Evolutionary conservation across 2,113 vertebrate species (phyloP), one percentile per base, ranked within the genome.

Genomic region (Amphiprion percula): DNA sequence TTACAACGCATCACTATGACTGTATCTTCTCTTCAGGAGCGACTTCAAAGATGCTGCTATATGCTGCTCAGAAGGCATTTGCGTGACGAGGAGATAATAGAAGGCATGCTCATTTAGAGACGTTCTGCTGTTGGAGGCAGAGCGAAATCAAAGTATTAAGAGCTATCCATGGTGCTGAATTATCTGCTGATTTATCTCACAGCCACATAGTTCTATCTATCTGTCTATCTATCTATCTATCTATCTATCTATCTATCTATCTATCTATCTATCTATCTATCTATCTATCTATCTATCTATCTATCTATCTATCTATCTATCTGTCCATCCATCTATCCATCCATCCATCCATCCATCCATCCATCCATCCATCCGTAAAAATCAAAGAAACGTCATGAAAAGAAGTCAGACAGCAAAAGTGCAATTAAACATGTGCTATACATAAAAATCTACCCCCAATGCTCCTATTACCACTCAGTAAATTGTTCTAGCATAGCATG

Each of bases 81-180:
- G 66, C 63, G 28, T 72, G 62, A 84, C 4, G 63, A 65, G 60
- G 4, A 74, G 67, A 87, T 82, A 73, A 84, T 84, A 56, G 74
- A 70, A 55, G 33, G 16, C 59, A 56, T 5, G 26, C 63, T 82
- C 12, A 62, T 85, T 81, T 68, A 65, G 19, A 79, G 58, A 66
- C 0, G 10, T 55, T 74, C 55, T 82, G 52, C 68, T 80, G 83
- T 62, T 82, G 30, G 41, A 37, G 30, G 60, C 61, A 39, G 28
- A 73, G 59, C n/a, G 21, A 59, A 33, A 82, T 74, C 63, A 79
- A 79, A 75, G 30, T 55, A 37, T 69, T 59, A 62, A 33, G 73
- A 37, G 54, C 49, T 76, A 68, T 82, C 68, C 46, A 12, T 68
- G 72, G 80, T 62, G 26, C 65, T 77, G 54, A 82, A 79, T 68